Evolutionary conservation across 2,113 vertebrate species (phyloP), one percentile per base, ranked within the genome.

Genomic region (Platysternon megacephalum): DNA sequence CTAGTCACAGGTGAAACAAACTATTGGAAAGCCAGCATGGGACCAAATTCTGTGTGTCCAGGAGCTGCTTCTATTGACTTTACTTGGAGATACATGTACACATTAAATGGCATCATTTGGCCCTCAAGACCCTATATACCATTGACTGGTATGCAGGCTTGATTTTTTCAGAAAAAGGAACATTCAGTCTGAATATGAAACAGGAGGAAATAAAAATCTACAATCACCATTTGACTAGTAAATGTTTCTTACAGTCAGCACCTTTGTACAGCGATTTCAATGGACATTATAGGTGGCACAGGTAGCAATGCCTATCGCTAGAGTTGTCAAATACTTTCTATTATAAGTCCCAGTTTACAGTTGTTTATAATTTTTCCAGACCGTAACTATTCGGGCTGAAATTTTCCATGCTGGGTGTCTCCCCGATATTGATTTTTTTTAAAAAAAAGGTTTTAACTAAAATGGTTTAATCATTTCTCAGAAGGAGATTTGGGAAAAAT

Each of bases 131-230:
- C 14, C 17, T 82, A 28, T 3, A 14, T 39, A 80, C 16, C 49
- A 44, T 39, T 78, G 82, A 78, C 29, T 80, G 39, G 49, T 55
- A 84, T 88, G 65, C 56, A 76, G 80, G 12, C 56, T 79, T 52
- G 26, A 19, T 22, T 51, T 26, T 79, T 55, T 83, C 89, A 56
- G 65, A 68, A 35, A 68, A 68, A n/a, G 35, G 74, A 48, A 78
- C 52, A 87, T 89, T 42, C 65, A 48, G 52, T 82, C 86, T 39
- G 44, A 93, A 65, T 3, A 87, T 42, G 80, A 87, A 89, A 13
- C 19, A 85, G 56, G 32, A 90, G 61, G 24, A 83, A 46, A 32
- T 58, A 83, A 76, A 83, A 76, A 86, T 3, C 14, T 28, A 7
- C 39, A 35, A 7, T 24, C 35, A 35, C 26, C 78, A 74, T 42